Base-by-base conservation (phyloP, 2,797 vertebrate species). In the Acrocephalus scirpaceus region DNA sequence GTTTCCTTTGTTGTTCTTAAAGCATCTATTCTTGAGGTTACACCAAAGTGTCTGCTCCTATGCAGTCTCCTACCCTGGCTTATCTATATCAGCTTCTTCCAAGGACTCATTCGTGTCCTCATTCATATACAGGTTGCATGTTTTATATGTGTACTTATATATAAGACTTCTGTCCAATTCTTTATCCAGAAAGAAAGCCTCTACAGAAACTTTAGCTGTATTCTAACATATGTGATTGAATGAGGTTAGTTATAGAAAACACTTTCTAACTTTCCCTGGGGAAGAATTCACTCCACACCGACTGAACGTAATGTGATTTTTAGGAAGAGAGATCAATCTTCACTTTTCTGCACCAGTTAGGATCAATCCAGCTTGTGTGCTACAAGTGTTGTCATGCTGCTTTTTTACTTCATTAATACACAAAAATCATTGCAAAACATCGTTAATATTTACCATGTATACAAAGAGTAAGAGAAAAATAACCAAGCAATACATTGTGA, bases 321-420 rank as follows among this genome's bases (percentile, higher is more conserved):
- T 66, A 85, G 30, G 60, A 23, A 74, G 15, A 64, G 9, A 32
- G 11, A 60, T 62, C 45, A 64, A 44, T 87, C 78, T 82, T 56
- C 67, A 66, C 32, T 83, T 72, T 69, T 83, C 56, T 86, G 83
- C 38, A 69, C 23, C 18, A 66, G 40, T 67, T 29, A 74, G 42
- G 17, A 70, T 38, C 67, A 45, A 76, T 50, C 26, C 66, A 5
- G 6, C 18, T 86, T 82, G 48, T 70, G 27, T 45, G 36, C 30
- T 76, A 15, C 22, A 70, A 79, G 13, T 67, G 29, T 8, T 71
- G 32, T 67, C 32, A 42, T 51, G 42, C 21, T 71, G 62, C 12
- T 86, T 92, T 92, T 92, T 81, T 62, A 57, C 38, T 91, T 66
- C 38, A 79, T 79, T 92, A 80, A 87, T 45, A 71, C 15, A 32